phyloP scores from a whole-genome alignment of 2,113 vertebrate genomes.

The Machaerirhynchus nigripectus region DNA sequence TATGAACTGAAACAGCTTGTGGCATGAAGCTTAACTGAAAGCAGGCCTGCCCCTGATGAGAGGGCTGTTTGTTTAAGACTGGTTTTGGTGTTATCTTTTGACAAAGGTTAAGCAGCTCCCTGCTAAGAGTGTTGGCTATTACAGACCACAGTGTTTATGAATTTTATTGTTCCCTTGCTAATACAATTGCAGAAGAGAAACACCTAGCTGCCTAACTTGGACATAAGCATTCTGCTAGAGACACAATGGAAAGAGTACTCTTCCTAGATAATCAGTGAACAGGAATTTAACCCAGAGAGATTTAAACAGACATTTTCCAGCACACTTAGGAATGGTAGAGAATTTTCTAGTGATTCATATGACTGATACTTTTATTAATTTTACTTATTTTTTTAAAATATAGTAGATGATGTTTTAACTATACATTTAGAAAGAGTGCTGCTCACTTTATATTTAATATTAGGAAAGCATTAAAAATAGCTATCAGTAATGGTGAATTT shows the following conservation, averaged over 20 bases:
- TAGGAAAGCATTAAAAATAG: constrained; percentile 18
- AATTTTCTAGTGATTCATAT: neutral
- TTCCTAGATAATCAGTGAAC: neutral
- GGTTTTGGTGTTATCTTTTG: neutral
- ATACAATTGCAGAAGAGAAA: neutral
- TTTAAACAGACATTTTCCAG: neutral
- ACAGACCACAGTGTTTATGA: neutral
- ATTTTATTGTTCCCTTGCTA: neutral
- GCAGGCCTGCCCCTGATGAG: neutral
- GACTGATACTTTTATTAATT: constrained; percentile 11
- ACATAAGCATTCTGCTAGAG: neutral
- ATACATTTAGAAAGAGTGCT: neutral
- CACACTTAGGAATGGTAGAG: neutral
- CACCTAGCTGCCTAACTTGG: neutral
- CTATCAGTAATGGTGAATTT: constrained; percentile 28
- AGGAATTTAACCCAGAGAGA: neutral
- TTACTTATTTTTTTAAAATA: neutral
- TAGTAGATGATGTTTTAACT: neutral
- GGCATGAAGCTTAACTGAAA: neutral
- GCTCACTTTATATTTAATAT: constrained; percentile 7
- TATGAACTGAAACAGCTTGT: neutral
- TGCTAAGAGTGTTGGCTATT: neutral
- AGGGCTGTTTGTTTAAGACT: neutral
- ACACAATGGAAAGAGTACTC: neutral
- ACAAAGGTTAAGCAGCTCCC: constrained; percentile 33